Evolutionary conservation across 1,140 invertebrate species (phyloP), one percentile per base, ranked within the genome.

Genomic region (Vollenhovia emeryi): DNA sequence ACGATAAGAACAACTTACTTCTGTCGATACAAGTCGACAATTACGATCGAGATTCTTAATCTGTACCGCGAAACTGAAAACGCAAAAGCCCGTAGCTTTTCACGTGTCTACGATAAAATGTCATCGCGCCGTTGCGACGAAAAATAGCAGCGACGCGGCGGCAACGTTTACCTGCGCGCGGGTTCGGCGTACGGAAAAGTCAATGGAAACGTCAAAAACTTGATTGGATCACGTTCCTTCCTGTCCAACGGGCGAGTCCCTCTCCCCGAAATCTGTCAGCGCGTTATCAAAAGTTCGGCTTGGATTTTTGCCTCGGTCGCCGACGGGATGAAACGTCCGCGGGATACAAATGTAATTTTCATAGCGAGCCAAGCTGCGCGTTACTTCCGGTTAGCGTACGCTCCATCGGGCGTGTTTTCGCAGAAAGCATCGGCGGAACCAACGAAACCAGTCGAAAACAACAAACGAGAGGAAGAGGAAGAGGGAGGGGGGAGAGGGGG

Each of bases 401-500:
- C 43, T 66, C 55, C 33, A 75, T 73, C 62, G 43, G 55, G 52
- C 60, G 87, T 87, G 82, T 89, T 90, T 90, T 90, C 85, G 79
- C 76, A 55, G 69, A 87, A 24, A 50, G 43, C 86, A 86, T 83
- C 89, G 84, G 85, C 60, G 75, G 52, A 75, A 71, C n/a, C 45
- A 64, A 71, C 33, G 57, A 27, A 40, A 48, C 21, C 15, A 21
- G 48, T 57, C 15, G 36, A 43, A 27, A 59, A 59, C 43, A 57
- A 62, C 24, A 52, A 59, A 24, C 60, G 18, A 50, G 3, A 2
- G n/a, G n/a, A 21, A 45, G n/a, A n/a, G n/a, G n/a, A n/a, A n/a
- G n/a, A n/a, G n/a, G n/a, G n/a, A n/a, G n/a, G n/a, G n/a, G n/a
- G n/a, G n/a, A n/a, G n/a, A n/a, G n/a, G n/a, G n/a, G n/a, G n/a